A percentile compares a stretch with the other conserved stretches of the same genome.
These are phyloP conservation scores for Anolis sagrei DNA, from an alignment of 2,113 vertebrate species.

Conservation along the genomic window DNA sequence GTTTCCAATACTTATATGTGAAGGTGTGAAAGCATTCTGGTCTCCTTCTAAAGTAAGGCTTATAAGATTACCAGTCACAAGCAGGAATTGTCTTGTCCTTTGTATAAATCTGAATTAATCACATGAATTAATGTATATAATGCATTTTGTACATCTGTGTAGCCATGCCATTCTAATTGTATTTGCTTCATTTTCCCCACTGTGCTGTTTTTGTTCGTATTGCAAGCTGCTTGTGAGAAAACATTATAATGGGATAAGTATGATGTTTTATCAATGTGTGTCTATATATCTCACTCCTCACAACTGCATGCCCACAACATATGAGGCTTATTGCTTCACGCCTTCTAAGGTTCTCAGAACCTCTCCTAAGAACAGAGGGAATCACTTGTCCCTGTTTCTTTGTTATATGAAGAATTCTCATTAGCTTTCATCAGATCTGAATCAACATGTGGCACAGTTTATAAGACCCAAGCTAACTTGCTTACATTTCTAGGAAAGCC, in stretches of 20 bases:
- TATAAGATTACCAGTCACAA: background rate
- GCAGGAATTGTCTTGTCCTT: background rate
- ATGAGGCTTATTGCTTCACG: background rate
- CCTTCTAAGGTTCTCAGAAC: background rate
- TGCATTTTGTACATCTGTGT: no score
- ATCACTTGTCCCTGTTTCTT: background rate
- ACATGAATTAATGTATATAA: no score
- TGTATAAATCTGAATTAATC: no score
- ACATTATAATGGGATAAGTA: background rate
- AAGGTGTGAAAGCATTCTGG: no score
- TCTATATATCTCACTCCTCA: background rate
- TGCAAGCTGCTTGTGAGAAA: background rate
- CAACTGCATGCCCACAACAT: no score
- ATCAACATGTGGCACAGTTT: background rate
- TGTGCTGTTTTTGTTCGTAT: no score
- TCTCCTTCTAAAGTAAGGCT: no score
- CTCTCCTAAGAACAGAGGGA: background rate
- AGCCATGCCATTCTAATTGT: no score
- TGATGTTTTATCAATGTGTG: no score
- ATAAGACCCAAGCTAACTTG: background rate
- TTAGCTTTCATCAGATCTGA: background rate
- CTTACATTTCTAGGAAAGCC: background rate
- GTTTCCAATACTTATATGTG: no score
- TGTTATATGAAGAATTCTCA: background rate
- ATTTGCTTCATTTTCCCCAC: no score